These are phyloP conservation scores for Euspilapteryx auroguttella DNA, from an alignment of 2,888 invertebrate genomes.

Conservation along the genomic window DNA sequence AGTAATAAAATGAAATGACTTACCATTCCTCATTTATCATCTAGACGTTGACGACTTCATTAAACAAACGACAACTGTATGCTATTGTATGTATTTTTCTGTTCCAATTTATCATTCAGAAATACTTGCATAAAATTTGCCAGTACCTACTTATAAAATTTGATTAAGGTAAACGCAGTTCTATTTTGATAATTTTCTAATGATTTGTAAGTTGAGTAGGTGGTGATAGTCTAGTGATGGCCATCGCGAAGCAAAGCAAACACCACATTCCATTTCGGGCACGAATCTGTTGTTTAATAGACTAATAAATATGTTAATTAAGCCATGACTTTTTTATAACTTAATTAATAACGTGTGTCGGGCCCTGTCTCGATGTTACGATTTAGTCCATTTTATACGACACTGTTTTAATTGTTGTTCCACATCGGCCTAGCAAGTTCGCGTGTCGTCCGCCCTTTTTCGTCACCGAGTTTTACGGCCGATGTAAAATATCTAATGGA, in stretches of 20 bases:
- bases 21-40: too few relatives aligned
- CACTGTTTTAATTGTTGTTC: constrained; percentile 48
- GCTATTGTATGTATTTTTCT: too few relatives aligned
- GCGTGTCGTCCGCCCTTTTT: constrained; percentile 35
- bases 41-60: too few relatives aligned
- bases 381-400: constrained; percentile 48
- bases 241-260: not conserved
- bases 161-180: too few relatives aligned
- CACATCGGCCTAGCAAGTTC: constrained; percentile 16
- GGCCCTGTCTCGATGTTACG: constrained; percentile 22
- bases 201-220: too few relatives aligned
- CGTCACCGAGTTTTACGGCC: constrained; percentile 45
- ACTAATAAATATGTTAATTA: constrained; percentile 54
- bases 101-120: too few relatives aligned
- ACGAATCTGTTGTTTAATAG: constrained; percentile 18
- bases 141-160: too few relatives aligned
- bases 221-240: too few relatives aligned
- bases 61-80: too few relatives aligned
- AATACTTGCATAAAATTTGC: too few relatives aligned
- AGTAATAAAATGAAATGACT: too few relatives aligned
- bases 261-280: not conserved
- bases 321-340: constrained; percentile 55
- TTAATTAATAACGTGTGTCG: constrained; percentile 48
- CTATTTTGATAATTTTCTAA: too few relatives aligned
- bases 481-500: constrained; percentile 55